phyloP scores from a whole-genome alignment of 2,113 vertebrate genomes.

The Leucosticte australis region DNA sequence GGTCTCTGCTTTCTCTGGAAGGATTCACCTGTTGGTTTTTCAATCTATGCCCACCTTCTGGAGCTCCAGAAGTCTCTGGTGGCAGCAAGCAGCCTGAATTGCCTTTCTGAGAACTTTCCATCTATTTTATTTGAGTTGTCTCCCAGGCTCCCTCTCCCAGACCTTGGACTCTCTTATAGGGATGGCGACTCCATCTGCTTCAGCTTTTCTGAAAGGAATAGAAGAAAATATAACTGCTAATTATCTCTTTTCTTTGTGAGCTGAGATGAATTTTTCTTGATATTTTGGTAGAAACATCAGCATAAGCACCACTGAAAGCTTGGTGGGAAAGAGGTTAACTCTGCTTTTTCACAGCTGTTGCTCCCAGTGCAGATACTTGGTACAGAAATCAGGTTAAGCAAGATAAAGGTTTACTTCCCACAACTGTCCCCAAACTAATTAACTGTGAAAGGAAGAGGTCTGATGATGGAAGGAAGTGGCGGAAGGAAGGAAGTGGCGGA shows the following conservation, averaged over 20 bases:
- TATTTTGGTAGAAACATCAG: neutral
- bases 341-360: neutral
- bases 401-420: neutral
- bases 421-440: accelerated
- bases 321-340: neutral
- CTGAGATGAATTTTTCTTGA: neutral
- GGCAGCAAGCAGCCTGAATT: neutral
- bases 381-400: neutral
- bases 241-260: neutral
- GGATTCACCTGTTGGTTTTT: neutral
- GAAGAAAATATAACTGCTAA: neutral
- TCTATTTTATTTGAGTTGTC: neutral
- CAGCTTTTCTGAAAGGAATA: neutral
- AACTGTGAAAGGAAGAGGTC: neutral
- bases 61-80: neutral
- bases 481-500: neutral
- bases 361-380: neutral
- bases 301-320: neutral
- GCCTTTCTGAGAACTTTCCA: neutral
- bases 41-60: neutral
- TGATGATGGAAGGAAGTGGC: neutral
- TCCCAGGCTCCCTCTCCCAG: neutral
- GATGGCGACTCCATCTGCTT: neutral
- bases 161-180: neutral
- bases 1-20: neutral